phyloP scores from a whole-genome alignment of 2,113 vertebrate genomes.

The Trachemys scripta region DNA sequence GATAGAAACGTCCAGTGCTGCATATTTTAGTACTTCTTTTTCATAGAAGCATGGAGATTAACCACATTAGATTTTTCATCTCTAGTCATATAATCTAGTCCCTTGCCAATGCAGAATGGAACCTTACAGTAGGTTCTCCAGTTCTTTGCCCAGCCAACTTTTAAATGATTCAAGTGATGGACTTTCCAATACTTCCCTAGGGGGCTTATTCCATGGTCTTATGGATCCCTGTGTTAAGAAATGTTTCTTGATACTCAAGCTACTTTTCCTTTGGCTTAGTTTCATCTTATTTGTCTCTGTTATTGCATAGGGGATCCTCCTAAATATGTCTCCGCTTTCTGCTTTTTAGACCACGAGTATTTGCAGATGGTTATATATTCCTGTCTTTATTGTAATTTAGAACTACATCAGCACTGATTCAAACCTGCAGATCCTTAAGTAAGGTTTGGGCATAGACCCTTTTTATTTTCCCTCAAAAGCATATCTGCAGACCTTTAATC shows the following conservation, averaged over 20 bases:
- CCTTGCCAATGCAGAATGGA: neutral
- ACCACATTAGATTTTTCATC: too few relatives aligned
- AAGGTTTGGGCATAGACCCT: neutral
- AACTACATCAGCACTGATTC: neutral
- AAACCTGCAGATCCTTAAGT: neutral
- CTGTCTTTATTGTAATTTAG: neutral
- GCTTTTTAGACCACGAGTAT: neutral
- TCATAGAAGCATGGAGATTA: neutral
- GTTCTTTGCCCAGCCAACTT: neutral
- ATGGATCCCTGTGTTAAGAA: neutral
- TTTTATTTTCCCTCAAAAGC: neutral
- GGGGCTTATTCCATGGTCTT: neutral
- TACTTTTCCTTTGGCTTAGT: neutral
- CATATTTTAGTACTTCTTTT: neutral
- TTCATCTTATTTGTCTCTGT: neutral
- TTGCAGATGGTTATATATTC: neutral
- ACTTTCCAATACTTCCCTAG: neutral
- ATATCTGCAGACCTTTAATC: neutral
- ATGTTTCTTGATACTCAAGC: neutral
- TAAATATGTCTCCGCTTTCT: neutral
- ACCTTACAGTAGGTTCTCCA: neutral
- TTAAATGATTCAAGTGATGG: neutral
- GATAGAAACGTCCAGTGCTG: neutral
- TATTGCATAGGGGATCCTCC: neutral
- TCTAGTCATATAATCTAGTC: neutral